A percentile compares a stretch with the other conserved stretches of the same genome.
These are phyloP conservation scores for Drosophila kepulauana DNA, from an alignment of 1,140 invertebrate genomes.

Conservation along the genomic window DNA sequence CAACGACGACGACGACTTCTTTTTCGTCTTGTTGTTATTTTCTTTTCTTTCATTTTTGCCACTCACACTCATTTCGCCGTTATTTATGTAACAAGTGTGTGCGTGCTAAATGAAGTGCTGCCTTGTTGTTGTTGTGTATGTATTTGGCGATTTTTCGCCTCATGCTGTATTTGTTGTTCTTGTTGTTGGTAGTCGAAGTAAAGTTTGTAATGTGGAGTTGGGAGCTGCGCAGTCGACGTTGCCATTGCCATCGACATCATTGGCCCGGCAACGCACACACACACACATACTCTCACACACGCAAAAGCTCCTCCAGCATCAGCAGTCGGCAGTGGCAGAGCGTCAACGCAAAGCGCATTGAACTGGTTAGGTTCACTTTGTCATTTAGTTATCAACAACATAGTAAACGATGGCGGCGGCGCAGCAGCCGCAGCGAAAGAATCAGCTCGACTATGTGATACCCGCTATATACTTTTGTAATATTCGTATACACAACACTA, in stretches of 20 bases:
- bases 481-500: too few species aligned
- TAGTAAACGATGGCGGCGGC: constrained; percentile 44
- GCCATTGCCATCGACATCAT: not conserved
- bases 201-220: constrained; percentile 48
- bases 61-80: constrained; percentile 75
- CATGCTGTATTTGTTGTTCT: constrained; percentile 29
- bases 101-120: constrained; percentile 71
- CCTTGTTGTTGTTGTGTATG: constrained; percentile 36
- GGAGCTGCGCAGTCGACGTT: constrained; percentile 21
- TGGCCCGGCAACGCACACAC: not conserved
- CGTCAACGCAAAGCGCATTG: constrained; percentile 68
- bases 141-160: constrained; percentile 63
- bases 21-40: constrained; percentile 64
- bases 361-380: constrained; percentile 72
- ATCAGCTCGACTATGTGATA: too few species aligned
- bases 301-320: constrained; percentile 40
- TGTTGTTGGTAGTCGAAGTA: not conserved
- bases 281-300: too few species aligned
- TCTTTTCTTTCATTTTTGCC: constrained; percentile 48
- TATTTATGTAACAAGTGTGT: constrained; percentile 83
- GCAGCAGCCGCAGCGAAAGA: constrained; percentile 17
- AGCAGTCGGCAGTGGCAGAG: not conserved
- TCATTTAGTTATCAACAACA: constrained; percentile 66
- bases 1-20: constrained; percentile 53
- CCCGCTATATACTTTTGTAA: too few species aligned